These are phyloP conservation scores for Drosophila kepulauana DNA, from an alignment of 1,140 invertebrate genomes.

Conservation along the genomic window DNA sequence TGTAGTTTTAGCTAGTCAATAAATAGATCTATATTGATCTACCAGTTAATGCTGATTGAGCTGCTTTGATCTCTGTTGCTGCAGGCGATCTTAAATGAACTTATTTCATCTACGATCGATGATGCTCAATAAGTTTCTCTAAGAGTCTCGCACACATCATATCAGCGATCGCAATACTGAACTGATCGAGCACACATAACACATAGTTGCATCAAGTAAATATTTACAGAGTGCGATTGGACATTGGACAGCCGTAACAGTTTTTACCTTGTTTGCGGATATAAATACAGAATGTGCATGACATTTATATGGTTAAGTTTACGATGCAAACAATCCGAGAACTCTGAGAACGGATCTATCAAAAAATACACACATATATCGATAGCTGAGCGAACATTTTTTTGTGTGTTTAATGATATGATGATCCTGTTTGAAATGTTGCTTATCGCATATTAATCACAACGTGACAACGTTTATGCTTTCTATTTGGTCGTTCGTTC, in stretches of 20 bases:
- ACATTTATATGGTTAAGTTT: constrained; percentile 46
- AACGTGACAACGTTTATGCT: constrained; percentile 7
- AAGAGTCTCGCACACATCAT: neutral
- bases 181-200: neutral
- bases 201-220: constrained; percentile 17
- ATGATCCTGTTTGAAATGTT: neutral
- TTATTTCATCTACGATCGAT: no score
- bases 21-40: no score
- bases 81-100: no score
- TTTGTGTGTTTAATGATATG: neutral
- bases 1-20: no score
- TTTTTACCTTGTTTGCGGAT: constrained; percentile 31
- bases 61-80: no score
- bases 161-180: constrained; percentile 2
- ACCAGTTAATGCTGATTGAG: no score
- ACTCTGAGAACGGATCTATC: neutral
- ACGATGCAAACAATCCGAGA: constrained; percentile 9
- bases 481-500: constrained; percentile 3
- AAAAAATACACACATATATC: neutral
- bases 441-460: constrained; percentile 8
- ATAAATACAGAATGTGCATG: constrained; percentile 39
- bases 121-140: neutral
- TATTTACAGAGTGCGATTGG: constrained; percentile 33
- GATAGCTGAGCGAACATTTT: no score
- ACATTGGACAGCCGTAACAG: constrained; percentile 7